Evolutionary conservation across 2,888 invertebrate species (phyloP).

Genomic region (Erannis defoliaria): DNA sequence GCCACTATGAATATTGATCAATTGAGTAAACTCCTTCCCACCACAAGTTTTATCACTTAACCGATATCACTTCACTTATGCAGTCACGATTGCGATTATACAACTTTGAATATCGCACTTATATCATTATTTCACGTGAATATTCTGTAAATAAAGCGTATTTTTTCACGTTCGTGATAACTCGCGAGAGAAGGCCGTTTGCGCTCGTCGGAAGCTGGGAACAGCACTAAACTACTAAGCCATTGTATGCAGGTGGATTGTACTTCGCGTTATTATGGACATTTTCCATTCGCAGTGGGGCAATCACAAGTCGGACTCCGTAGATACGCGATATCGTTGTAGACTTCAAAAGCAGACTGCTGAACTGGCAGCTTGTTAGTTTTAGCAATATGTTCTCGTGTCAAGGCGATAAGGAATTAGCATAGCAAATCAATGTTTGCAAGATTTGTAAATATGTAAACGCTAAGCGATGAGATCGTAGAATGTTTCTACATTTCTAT

Average conservation of each 20-base stretch:
- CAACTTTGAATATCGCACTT: constrained; percentile 47
- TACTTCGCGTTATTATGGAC: constrained; percentile 80
- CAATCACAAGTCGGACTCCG: constrained; percentile 57
- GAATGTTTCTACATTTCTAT: constrained; percentile 41
- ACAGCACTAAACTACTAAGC: constrained; percentile 78
- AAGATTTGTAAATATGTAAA: constrained; percentile 45
- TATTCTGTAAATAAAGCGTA: constrained; percentile 45
- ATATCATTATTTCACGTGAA: constrained; percentile 45
- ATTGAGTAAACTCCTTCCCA: constrained; percentile 32
- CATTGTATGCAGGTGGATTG: constrained; percentile 86
- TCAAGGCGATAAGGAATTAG: constrained; percentile 70
- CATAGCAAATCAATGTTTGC: constrained; percentile 63
- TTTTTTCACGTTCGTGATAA: constrained; percentile 49
- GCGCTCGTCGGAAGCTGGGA: constrained; percentile 81
- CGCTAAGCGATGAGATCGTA: constrained; percentile 38
- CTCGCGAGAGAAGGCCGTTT: constrained; percentile 63
- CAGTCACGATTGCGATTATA: constrained; percentile 50
- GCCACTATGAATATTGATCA: constrained; percentile 39
- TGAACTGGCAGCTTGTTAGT: constrained; percentile 38
- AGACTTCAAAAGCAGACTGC: constrained; percentile 28
- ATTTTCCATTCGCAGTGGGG: constrained; percentile 82
- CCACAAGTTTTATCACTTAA: constrained; percentile 48
- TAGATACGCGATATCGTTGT: constrained; percentile 34
- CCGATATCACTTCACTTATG: constrained; percentile 49
- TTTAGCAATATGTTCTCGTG: constrained; percentile 60